These are phyloP conservation scores for Brassicogethes aeneus DNA, from an alignment of 2,888 invertebrate species.

Conservation along the genomic window DNA sequence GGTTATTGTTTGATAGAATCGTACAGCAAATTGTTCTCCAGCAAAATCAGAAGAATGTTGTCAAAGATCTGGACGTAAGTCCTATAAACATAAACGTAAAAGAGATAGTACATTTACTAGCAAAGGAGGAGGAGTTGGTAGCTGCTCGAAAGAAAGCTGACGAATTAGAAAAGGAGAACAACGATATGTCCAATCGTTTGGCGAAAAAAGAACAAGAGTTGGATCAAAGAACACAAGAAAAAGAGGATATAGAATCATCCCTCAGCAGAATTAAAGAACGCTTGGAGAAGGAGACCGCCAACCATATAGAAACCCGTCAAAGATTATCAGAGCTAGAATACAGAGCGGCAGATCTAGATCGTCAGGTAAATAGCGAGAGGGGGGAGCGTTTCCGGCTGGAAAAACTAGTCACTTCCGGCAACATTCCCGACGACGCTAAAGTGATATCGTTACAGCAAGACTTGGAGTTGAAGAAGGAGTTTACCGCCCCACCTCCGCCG, in stretches of 20 bases:
- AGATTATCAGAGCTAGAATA: conserved; percentile 47
- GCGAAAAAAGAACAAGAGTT: conserved; percentile 90
- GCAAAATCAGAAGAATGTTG: conserved; percentile 22
- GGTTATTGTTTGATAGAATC: conserved; percentile 85
- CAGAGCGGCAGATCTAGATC: conserved; percentile 41
- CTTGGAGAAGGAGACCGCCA: conserved; percentile 79
- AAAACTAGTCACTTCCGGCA: conserved; percentile 50
- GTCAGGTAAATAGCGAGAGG: conserved; percentile 64
- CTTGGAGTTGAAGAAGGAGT: conserved; percentile 21
- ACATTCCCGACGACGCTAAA: conserved; percentile 90
- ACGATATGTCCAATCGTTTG: conserved; percentile 75
- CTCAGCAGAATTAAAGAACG: conserved; percentile 72
- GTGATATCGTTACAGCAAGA: conserved; percentile 44
- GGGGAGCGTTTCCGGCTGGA: conserved; percentile 75
- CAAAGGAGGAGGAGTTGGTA: conserved; percentile 87
- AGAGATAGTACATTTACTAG: conserved; percentile 80
- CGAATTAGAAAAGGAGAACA: conserved; percentile 80
- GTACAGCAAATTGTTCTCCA: conserved; percentile 82
- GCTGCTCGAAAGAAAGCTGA: conserved; percentile 81
- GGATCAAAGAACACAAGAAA: conserved; percentile 82
- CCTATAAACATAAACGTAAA: conserved; percentile 85
- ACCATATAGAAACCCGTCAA: conserved; percentile 80
- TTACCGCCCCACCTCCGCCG: conserved; percentile 33
- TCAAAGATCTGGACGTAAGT: conserved; percentile 74
- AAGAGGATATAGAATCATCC: conserved; percentile 83